Conservation (phyloP, 2,888 invertebrate genomes). For the Parnassius smintheus region DNA sequence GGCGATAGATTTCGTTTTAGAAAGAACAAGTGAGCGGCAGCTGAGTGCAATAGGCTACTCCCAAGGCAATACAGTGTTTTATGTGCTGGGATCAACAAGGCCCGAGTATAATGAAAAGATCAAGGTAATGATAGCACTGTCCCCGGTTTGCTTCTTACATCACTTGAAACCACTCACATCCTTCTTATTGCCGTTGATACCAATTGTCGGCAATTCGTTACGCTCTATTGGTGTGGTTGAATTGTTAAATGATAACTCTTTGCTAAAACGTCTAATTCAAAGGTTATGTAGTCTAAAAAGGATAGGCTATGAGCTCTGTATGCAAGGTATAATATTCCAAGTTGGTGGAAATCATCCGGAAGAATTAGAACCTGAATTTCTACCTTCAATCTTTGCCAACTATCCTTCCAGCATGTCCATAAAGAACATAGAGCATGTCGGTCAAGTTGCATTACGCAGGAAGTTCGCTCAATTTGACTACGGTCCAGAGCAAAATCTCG, state of each 20-base stretch:
- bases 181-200: slow-evolving; percentile 38
- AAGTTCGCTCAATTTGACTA: slow-evolving; percentile 42
- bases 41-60: slow-evolving; percentile 86
- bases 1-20: slow-evolving; percentile 57
- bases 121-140: slow-evolving; percentile 70
- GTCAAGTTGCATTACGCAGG: slow-evolving; percentile 35
- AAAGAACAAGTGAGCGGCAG: slow-evolving; percentile 65
- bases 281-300: slow-evolving; percentile 24
- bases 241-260: not conserved
- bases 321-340: slow-evolving; percentile 21
- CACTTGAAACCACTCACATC: slow-evolving; percentile 43
- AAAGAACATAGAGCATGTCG: slow-evolving; percentile 41
- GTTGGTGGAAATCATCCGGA: slow-evolving; percentile 31
- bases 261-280: not conserved
- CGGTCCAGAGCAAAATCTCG: slow-evolving; percentile 39
- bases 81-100: slow-evolving; percentile 67
- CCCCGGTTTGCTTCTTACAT: slow-evolving; percentile 75
- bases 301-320: slow-evolving; percentile 27
- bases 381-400: slow-evolving; percentile 33
- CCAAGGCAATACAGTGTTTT: slow-evolving; percentile 80
- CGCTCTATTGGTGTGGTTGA: no score
- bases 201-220: not conserved
- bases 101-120: slow-evolving; percentile 81
- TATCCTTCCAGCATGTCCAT: slow-evolving; percentile 40
- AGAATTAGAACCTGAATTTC: slow-evolving; percentile 36